phyloP scores from a whole-genome alignment of 2,113 vertebrate genomes.

The Alaudala cheleensis region DNA sequence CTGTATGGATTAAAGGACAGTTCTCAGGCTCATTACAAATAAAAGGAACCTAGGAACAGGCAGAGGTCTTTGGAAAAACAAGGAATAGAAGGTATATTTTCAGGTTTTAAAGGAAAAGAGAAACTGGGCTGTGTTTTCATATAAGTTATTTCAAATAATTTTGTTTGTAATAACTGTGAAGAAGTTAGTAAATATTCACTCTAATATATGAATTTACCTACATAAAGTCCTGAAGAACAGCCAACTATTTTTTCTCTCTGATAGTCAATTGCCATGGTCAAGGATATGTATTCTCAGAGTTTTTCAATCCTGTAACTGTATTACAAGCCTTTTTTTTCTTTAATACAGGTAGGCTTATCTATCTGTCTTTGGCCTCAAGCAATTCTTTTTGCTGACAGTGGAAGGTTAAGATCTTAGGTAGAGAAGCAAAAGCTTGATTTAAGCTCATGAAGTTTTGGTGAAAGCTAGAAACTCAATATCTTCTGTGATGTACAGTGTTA shows the following conservation, averaged over 20 bases:
- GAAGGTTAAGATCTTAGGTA: neutral
- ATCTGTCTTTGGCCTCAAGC: neutral
- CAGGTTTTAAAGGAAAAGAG: neutral
- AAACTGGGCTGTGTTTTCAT: neutral
- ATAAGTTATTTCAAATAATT: neutral
- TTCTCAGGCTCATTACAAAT: neutral
- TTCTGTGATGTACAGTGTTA: slow-evolving; percentile 14
- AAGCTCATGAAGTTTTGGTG: slow-evolving; percentile 25
- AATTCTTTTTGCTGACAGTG: neutral
- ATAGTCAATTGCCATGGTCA: neutral
- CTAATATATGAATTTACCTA: neutral
- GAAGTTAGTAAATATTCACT: neutral
- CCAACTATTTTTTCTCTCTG: neutral
- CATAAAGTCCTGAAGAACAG: neutral
- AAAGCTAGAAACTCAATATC: slow-evolving; percentile 54
- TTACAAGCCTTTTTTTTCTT: neutral
- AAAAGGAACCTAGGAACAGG: neutral
- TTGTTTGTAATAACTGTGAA: neutral
- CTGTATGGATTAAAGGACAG: neutral
- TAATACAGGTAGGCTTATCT: neutral
- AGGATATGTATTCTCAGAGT: neutral
- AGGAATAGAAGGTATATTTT: neutral
- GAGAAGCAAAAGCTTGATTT: neutral
- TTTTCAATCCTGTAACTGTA: neutral
- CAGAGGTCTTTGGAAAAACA: neutral